Conservation (phyloP, 2,113 vertebrate genomes). For the Beaufortia kweichowensis region DNA sequence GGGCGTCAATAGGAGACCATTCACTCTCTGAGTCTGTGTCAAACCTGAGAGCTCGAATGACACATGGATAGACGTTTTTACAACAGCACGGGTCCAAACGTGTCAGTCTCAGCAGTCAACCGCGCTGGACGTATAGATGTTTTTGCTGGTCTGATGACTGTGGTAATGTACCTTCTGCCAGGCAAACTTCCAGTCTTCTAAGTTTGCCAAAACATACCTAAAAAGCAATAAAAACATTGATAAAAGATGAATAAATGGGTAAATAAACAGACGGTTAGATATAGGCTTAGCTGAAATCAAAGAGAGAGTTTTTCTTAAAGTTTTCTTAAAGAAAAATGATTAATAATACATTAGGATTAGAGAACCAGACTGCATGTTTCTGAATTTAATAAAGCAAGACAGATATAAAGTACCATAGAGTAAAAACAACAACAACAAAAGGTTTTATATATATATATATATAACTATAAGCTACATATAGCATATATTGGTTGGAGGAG, state of each 20-base stretch:
- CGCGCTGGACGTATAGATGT: constrained; percentile 15
- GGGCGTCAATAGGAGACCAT: constrained; percentile 42
- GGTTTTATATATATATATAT: not conserved
- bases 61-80: constrained; percentile 35
- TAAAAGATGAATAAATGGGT: constrained; percentile 15
- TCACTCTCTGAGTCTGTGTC: constrained; percentile 42
- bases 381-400: constrained; percentile 66
- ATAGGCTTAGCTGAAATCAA: constrained; percentile 62
- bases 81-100: constrained; percentile 13
- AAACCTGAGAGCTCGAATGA: constrained; percentile 26
- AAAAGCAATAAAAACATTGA: not conserved
- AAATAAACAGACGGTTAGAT: constrained; percentile 29
- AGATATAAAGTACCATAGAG: constrained; percentile 40
- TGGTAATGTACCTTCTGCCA: constrained; percentile 2
- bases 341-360: constrained; percentile 77
- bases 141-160: not conserved
- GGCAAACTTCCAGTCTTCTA: not conserved
- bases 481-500: not conserved
- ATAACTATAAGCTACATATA: not conserved
- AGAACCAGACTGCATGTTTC: constrained; percentile 65
- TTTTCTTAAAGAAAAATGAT: constrained; percentile 64
- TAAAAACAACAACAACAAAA: constrained; percentile 59
- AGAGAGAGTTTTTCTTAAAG: constrained; percentile 50
- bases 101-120: constrained; percentile 33
- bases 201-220: not conserved